Evolutionary conservation across 2,113 vertebrate genomes (phyloP), one percentile per base, ranked within the genome.

Genomic region (Apaloderma vittatum): DNA sequence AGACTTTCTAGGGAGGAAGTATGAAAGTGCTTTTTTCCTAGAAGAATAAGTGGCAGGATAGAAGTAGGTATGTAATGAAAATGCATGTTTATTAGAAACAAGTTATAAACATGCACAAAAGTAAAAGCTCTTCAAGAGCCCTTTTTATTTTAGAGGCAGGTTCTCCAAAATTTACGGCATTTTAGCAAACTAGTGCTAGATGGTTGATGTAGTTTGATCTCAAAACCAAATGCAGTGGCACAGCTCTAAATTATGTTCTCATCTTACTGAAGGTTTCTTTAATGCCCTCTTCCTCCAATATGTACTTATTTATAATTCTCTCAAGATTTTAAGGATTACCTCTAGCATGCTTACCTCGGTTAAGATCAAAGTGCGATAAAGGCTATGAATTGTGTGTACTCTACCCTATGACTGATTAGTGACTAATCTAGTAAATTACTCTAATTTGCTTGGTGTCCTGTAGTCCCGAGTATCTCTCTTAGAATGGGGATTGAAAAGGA

Each of bases 391-490:
- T 36, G 23, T 49, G n/a, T 19, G 6, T 24, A 11, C 6, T 68
- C 11, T 26, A 23, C 6, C 36, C 37, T 36, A 32, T 67, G 68
- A 37, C 9, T 67, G 68, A 37, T 8, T 40, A 23, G 32, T 55
- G 45, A 65, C 49, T 79, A 43, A 68, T 13, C 7, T 32, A 52
- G 15, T 61, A 89, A 45, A 12, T 51, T 65, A 32, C 7, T 68
- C 13, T 19, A 29, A 61, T 34, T 66, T 79, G 16, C 37, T 58
- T 76, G 7, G 26, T 32, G 49, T 37, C 40, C 36, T 26, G 17
- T 11, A 43, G 22, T 15, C 30, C 26, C 26, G 65, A 63, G 5
- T 11, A 58, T 40, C 5, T 0, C 4, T 3, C 1, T 4, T n/a
- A 40, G 78, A 58, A 48, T 13, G 17, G 51, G 45, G 37, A 66